Evolutionary conservation across 2,113 vertebrate species (phyloP), one percentile per base, ranked within the genome.

Genomic region (Prietella phreatophila): DNA sequence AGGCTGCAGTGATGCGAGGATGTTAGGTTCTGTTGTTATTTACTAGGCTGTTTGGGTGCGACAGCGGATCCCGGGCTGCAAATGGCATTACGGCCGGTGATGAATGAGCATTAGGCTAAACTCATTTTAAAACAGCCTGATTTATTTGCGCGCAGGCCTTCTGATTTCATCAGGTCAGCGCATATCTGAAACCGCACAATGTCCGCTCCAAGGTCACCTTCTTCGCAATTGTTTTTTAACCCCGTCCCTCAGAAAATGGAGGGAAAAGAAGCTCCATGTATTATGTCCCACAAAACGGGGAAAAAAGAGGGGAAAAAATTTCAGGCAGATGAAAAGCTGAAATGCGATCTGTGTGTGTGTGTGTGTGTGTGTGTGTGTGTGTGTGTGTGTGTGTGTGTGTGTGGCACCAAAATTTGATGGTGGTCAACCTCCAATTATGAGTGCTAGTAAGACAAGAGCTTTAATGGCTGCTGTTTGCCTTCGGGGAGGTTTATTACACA

Each of bases 51-150:
- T 98, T 98, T 97, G 97, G 96, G 94, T 95, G 97, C 96, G 93
- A 95, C 93, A 93, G 97, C 95, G 95, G 95, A 98, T 97, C 96
- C 96, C 94, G 95, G 95, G 95, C 96, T 96, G 96, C 97, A 98
- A 98, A 98, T 97, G 97, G 97, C 97, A 97, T 99, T 98, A 97
- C 96, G 94, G 96, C 95, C 84, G 69, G 96, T 99, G 98, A 99
- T 99, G 96, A 99, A 99, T 97, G 97, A 97, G 97, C 97, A 98
- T 99, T 99, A 98, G 97, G 97, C 97, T 98, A 98, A 95, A 99
- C 97, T 99, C 98, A 99, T 99, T 99, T 99, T 99, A 99, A 99
- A 98, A 96, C 96, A 96, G 96, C 96, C 97, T 99, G 98, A 99
- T 99, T 99, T 99, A 99, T 99, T 97, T 97, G 96, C 93, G 81